Conservation (phyloP, 2,797 vertebrate genomes). For the Serranus cabrilla region DNA sequence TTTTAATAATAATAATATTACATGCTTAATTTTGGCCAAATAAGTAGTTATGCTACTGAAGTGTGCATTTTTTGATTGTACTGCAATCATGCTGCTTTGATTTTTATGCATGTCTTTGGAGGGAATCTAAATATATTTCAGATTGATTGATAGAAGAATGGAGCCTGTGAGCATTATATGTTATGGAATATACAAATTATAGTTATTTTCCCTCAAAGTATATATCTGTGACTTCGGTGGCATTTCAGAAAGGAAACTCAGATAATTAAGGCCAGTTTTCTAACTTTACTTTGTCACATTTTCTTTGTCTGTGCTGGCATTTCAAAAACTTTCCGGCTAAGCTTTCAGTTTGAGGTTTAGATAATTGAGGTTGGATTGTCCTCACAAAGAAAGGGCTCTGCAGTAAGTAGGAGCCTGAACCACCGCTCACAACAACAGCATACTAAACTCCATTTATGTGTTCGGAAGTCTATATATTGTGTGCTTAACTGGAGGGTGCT, state of each 20-base stretch:
- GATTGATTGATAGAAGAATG: neutral
- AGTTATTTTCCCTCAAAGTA: neutral
- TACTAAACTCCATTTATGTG: neutral
- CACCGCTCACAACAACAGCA: neutral
- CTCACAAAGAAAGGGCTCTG: conserved; percentile 6
- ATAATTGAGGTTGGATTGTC: conserved; percentile 20
- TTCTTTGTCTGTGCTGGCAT: conserved; percentile 8
- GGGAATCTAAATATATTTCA: too few species aligned
- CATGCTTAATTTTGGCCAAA: too few species aligned
- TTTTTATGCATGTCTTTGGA: too few species aligned
- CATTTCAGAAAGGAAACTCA: conserved; percentile 15
- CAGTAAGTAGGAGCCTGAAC: conserved; percentile 6
- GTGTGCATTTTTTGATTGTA: too few species aligned
- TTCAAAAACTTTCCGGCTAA: conserved; percentile 28
- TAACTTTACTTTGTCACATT: neutral
- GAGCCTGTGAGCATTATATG: neutral
- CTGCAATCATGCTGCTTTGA: too few species aligned
- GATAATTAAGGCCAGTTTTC: conserved; percentile 11
- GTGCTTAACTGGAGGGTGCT: neutral
- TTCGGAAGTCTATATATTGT: neutral
- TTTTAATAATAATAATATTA: too few species aligned
- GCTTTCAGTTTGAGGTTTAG: conserved; percentile 24
- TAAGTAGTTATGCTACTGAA: too few species aligned
- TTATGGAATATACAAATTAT: neutral
- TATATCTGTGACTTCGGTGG: conserved; percentile 8